Evolutionary conservation across 2,113 vertebrate species (phyloP), one percentile per base, ranked within the genome.

Genomic region (Sisor rabdophorus): DNA sequence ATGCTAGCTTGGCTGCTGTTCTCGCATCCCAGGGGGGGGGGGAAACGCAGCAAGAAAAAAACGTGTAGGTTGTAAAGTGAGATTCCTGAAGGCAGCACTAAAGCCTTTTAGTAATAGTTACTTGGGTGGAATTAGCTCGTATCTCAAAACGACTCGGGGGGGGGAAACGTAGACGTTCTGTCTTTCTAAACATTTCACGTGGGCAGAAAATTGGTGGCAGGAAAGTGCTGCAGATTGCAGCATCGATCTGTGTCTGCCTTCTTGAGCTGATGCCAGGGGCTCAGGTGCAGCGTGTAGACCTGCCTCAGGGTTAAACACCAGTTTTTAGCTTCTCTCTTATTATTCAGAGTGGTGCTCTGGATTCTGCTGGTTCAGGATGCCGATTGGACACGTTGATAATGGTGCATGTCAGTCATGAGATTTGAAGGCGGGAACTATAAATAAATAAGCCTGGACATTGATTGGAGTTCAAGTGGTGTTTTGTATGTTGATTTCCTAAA

Each of bases 191-290:
- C 63, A 8, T 48, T 67, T 67, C 36, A 67, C n/a, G 60, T 82
- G 15, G 68, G 78, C 60, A 44, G 76, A 17, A 47, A 76, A 71
- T 76, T 76, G 60, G 47, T 77, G 50, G 26, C 67, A 50, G 73
- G 22, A 61, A 61, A 44, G 26, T 19, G 61, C 60, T 26, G 53
- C 68, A 32, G 58, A 44, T 78, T 53, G 47, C 24, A 50, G 47
- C 47, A 59, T 44, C 54, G 75, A 73, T 79, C 69, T 48, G 52
- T 50, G n/a, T 48, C 71, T 76, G 73, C 58, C n/a, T 28, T 67
- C 77, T 76, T 60, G 52, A 47, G 53, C 53, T 11, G 36, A 56
- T 67, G 67, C 68, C 61, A 56, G 80, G 44, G 67, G 59, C 70
- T 67, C 19, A n/a, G 28, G 24, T n/a, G 48, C 56, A 26, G 47